Percentiles rank a stretch among this genome's conserved stretches.
Conservation (phyloP, 2,888 invertebrate genomes). For the Teinopalpus imperialis region DNA sequence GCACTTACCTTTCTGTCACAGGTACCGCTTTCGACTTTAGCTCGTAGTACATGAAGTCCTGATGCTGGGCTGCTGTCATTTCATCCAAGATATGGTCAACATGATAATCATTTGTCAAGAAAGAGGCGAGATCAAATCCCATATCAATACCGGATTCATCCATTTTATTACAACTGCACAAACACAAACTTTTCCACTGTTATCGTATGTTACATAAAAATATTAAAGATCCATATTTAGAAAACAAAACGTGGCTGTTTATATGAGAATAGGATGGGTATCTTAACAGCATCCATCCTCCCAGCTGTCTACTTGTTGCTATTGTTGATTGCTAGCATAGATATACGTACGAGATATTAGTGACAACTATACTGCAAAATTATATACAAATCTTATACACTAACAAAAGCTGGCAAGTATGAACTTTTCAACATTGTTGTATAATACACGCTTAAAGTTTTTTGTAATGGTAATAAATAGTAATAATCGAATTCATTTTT, state of each 20-base stretch:
- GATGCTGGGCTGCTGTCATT: constrained; percentile 78
- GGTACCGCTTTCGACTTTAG: constrained; percentile 83
- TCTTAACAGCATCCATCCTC: constrained; percentile 70
- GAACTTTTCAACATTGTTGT: constrained; percentile 21
- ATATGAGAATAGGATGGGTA: constrained; percentile 49
- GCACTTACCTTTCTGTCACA: constrained; percentile 79
- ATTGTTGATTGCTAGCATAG: constrained; percentile 55
- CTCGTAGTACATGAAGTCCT: constrained; percentile 84
- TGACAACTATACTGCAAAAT: constrained; percentile 36
- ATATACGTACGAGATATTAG: constrained; percentile 55
- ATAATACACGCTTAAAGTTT: constrained; percentile 26
- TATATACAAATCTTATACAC: constrained; percentile 3
- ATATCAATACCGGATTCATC: constrained; percentile 85
- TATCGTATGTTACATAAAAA: constrained; percentile 42
- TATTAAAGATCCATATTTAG: constrained; percentile 53
- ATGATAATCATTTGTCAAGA: constrained; percentile 78
- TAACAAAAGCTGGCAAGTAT: constrained; percentile 8
- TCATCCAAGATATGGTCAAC: constrained; percentile 79
- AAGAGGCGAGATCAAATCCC: constrained; percentile 83
- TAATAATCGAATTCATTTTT: too few species aligned
- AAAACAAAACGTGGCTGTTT: constrained; percentile 56
- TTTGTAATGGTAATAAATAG: constrained; percentile 34
- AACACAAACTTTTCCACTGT: constrained; percentile 61
- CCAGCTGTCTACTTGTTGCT: constrained; percentile 78
- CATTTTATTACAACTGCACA: constrained; percentile 70